Conservation (phyloP, 2,888 invertebrate species). For the Deilephila elpenor region DNA sequence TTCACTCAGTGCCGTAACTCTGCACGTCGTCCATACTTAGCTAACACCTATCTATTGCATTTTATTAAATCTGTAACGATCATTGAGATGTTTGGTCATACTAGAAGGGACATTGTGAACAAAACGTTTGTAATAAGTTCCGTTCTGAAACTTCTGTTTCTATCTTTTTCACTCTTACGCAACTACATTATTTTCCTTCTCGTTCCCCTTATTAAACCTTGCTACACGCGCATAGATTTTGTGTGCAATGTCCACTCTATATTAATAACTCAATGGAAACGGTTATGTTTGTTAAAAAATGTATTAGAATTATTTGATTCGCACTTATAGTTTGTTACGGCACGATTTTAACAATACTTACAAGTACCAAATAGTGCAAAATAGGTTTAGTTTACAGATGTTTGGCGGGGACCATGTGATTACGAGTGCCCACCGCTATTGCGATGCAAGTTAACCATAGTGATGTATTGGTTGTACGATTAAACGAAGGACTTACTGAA, state of each 20-base stretch:
- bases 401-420: slow-evolving; percentile 17
- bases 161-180: too few relatives aligned
- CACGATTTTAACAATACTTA: background rate
- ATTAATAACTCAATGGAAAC: background rate
- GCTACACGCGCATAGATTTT: too few relatives aligned
- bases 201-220: too few relatives aligned
- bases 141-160: too few relatives aligned
- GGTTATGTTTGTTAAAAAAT: background rate
- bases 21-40: background rate
- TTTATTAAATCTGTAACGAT: background rate
- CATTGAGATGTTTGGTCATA: background rate
- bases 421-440: slow-evolving; percentile 26
- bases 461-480: too few relatives aligned
- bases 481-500: too few relatives aligned
- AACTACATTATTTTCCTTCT: too few relatives aligned
- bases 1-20: slow-evolving; percentile 4
- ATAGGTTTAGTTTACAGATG: slow-evolving; percentile 3
- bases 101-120: too few relatives aligned
- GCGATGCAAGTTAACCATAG: slow-evolving; percentile 27
- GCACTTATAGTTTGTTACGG: slow-evolving; percentile 21
- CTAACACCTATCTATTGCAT: background rate
- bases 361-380: slow-evolving; percentile 26
- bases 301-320: background rate
- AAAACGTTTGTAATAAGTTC: too few relatives aligned
- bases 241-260: background rate